A percentile compares a stretch with the other conserved stretches of the same genome.
Conservation (phyloP, 2,888 invertebrate species). For the Caenorhabditis angaria region DNA sequence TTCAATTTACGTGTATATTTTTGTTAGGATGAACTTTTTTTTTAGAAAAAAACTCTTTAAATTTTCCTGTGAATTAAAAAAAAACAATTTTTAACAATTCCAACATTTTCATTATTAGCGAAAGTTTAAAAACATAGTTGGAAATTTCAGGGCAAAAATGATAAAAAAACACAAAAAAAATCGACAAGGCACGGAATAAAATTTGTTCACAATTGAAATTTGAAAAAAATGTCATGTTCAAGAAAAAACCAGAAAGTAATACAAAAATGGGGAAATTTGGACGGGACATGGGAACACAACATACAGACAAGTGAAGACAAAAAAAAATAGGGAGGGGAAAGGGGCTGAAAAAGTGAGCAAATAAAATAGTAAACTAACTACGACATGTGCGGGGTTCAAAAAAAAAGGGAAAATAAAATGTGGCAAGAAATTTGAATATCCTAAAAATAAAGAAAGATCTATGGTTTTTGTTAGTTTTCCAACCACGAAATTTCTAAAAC, state of each 20-base stretch:
- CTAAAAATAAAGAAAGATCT: constrained; percentile 2
- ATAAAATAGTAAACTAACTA: neutral
- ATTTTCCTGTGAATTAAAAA: constrained; percentile 2
- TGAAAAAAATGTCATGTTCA: neutral
- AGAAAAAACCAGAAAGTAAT: neutral
- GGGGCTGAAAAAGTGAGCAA: neutral
- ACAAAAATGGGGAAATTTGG: neutral
- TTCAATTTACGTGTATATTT: constrained; percentile 5
- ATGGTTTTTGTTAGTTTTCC: neutral
- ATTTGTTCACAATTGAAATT: neutral
- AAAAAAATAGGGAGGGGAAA: neutral
- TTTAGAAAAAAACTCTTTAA: constrained; percentile 28
- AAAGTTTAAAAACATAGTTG: neutral
- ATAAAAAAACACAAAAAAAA: neutral
- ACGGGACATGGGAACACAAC: neutral
- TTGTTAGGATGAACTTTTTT: constrained; percentile 12
- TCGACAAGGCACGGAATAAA: neutral
- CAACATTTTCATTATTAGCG: constrained; percentile 1
- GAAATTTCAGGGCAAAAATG: no score
- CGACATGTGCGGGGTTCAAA: neutral
- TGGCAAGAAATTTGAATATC: constrained; percentile 1
- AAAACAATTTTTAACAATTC: neutral
- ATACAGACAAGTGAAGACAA: neutral
- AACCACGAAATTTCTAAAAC: neutral
- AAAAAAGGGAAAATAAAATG: neutral